Evolutionary conservation across 2,888 invertebrate species (phyloP), one percentile per base, ranked within the genome.

Genomic region (Amiota mariae): DNA sequence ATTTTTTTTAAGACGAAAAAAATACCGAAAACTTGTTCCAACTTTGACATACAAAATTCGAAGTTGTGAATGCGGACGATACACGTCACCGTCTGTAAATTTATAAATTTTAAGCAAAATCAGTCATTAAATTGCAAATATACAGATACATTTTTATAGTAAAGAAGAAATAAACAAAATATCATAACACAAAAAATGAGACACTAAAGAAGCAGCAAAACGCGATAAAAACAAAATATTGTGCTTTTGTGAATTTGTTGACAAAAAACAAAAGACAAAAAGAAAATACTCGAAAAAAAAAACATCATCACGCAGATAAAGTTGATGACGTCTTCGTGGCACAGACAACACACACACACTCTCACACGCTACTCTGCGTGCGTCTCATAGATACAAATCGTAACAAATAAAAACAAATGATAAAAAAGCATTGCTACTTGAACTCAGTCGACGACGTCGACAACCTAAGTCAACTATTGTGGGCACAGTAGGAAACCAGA

Each of bases 241-340:
- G 54, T 57, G 56, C 63, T 24, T 72, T 70, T 66, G 64, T 73
- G 72, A 72, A 73, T 71, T 78, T 80, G 70, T 54, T 54, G n/a
- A 54, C 54, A 80, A 36, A 36, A 36, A 36, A 36, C 8, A 36
- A 36, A 6, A 36, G 36, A 36, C 24, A 24, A 36, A 36, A 80
- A 20, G 70, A 76, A 15, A 47, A 54, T 36, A 46, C 47, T 24
- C 1, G 48, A 66, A 48, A 66, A 49, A 18, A 66, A 49, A 49
- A 66, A 15, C 12, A 63, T 6, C n/a, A 59, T 59, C 59, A 59
- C 18, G 24, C 59, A 18, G 15, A 11, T 59, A 59, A 18, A 18
- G 36, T 54, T 54, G 63, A 63, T 63, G 63, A 63, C 63, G 63
- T 63, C 20, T 63, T 13, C 12, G 36, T 36, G 46, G 46, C 12